Evolutionary conservation across 2,888 invertebrate species (phyloP).

Genomic region (Hirtodrosophila trivittata): DNA sequence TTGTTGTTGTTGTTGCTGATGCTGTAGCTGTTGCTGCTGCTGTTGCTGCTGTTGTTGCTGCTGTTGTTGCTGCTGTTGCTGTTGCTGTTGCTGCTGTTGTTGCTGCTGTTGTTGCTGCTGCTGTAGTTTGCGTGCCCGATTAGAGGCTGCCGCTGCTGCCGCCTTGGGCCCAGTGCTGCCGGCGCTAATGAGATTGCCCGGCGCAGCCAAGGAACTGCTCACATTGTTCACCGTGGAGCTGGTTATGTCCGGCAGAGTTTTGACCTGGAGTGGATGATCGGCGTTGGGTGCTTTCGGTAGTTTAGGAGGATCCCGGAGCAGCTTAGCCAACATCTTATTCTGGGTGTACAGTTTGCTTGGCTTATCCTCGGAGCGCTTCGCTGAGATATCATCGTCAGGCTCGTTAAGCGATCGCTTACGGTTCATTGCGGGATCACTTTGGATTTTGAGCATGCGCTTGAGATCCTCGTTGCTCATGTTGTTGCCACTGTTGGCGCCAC

Average conservation of each 20-base stretch:
- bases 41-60: slow-evolving; percentile 65
- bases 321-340: slow-evolving; percentile 93
- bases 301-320: slow-evolving; percentile 90
- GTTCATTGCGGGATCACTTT: slow-evolving; percentile 82
- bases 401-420: slow-evolving; percentile 88
- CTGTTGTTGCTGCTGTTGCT: slow-evolving; percentile 53
- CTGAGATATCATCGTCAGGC: slow-evolving; percentile 85
- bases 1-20: slow-evolving; percentile 71
- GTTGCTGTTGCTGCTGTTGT: slow-evolving; percentile 74
- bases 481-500: slow-evolving; percentile 68
- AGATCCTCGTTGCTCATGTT: slow-evolving; percentile 83
- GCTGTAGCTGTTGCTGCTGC: slow-evolving; percentile 82
- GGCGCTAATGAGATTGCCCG: slow-evolving; percentile 69
- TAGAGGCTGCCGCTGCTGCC: slow-evolving; percentile 84
- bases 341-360: slow-evolving; percentile 90
- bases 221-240: slow-evolving; percentile 79
- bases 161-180: slow-evolving; percentile 68
- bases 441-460: slow-evolving; percentile 82
- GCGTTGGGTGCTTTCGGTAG: slow-evolving; percentile 85
- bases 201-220: slow-evolving; percentile 67
- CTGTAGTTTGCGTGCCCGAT: slow-evolving; percentile 82
- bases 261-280: slow-evolving; percentile 81
- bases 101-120: slow-evolving; percentile 81
- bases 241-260: slow-evolving; percentile 83
- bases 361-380: slow-evolving; percentile 82